Evolutionary conservation across 1,140 invertebrate genomes (phyloP), one percentile per base, ranked within the genome.

Genomic region (Cotesia vestalis): DNA sequence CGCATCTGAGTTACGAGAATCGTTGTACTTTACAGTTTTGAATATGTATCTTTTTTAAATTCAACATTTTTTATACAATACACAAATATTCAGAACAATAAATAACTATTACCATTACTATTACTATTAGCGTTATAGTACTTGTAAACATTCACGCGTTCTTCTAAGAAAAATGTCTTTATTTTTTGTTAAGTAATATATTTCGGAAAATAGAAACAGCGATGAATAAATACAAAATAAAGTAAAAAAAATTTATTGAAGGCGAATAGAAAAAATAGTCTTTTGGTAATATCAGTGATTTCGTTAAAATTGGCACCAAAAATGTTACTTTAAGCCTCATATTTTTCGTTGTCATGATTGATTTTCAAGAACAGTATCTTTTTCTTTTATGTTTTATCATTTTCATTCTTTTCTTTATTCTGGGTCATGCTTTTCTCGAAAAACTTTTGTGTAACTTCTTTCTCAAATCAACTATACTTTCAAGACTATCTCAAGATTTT

Each of bases 1-100:
- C n/a, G 38, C 35, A 68, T 68, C 66, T 34, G 53, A n/a, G 52
- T 68, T 59, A 55, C 40, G 17, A 14, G 12, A 64, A 35, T 55
- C 46, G 27, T 36, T 51, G 62, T 51, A 64, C 36, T 64, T 64
- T 64, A 9, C 40, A 51, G 17, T 51, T 64, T 51, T 12, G 14
- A 17, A 64, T 64, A 51, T 51, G 40, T 51, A 1, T 36, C 11
- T 27, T 9, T 62, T 36, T 61, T 14, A 20, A 35, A 12, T 62
- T 27, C 36, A 14, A 17, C 53, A 12, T 55, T n/a, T 14, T 9
- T 11, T 59, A 5, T 59, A 4, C 9, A 5, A 59, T 27, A 8
- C 11, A 3, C 11, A 46, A 46, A 46, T 46, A 46, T 9, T 46
- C 40, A 46, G 11, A 46, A 57, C n/a, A 57, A 20, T 20, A n/a